Evolutionary conservation across 1,140 invertebrate species (phyloP).

Genomic region (Apis laboriosa): DNA sequence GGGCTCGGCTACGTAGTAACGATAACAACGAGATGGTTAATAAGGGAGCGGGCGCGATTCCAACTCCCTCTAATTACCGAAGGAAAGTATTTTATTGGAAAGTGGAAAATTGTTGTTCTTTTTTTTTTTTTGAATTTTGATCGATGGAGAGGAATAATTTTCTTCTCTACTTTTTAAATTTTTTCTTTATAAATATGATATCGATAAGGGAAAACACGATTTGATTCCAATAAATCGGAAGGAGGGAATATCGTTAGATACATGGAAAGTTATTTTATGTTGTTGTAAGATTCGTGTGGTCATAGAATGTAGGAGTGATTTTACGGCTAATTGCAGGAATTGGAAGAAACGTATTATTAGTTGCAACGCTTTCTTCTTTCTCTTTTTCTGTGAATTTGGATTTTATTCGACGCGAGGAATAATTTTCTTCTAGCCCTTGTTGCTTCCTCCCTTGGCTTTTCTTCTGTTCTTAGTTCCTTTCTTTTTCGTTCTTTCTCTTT

Average conservation of each 20-base stretch:
- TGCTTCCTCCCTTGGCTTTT: no score
- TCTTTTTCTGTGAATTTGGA: background rate
- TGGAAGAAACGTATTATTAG: no score
- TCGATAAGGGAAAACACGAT: no score
- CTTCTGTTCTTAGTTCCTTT: background rate
- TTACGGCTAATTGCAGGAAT: no score
- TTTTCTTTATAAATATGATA: no score
- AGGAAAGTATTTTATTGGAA: background rate
- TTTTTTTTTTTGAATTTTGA: background rate
- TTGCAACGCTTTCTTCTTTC: no score
- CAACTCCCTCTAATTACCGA: constrained; percentile 1
- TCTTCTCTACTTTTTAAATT: background rate
- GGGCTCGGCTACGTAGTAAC: constrained; percentile 33
- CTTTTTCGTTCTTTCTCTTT: background rate
- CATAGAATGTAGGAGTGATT: no score
- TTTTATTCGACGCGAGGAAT: background rate
- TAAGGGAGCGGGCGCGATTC: background rate
- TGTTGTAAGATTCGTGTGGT: no score
- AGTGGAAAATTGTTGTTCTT: background rate
- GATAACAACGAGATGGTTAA: constrained; percentile 55
- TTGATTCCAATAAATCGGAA: no score
- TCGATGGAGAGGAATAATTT: background rate
- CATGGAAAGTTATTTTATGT: no score
- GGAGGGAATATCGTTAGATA: no score
- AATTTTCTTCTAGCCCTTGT: background rate